Evolutionary conservation across 2,888 invertebrate species (phyloP), one percentile per base, ranked within the genome.

Genomic region (Archips crataeganus): DNA sequence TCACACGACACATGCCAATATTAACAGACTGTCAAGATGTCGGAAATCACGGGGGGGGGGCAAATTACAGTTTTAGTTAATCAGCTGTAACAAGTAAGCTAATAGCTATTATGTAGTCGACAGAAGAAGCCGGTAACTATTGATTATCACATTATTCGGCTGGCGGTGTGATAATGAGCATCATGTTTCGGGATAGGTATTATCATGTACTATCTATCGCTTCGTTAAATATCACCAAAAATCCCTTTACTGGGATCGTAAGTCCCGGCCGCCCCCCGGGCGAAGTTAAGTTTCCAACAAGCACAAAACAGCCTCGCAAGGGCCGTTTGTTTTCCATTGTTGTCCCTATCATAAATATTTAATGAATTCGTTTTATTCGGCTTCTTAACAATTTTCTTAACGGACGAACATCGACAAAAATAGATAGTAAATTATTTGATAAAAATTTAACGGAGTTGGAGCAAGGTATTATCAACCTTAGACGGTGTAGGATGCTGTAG

Each of bases 261-360:
- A 82, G 82, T 84, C 82, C 78, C 77, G 79, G 73, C 71, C 77
- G 79, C 79, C 85, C 81, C 82, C 64, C 75, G 82, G 85, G 83
- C 76, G 65, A 80, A 81, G 79, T 81, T 79, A 82, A 84, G 81
- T 84, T 83, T 80, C 81, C 81, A 82, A 80, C 79, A 77, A 78
- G 79, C 79, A 81, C 82, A 79, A 79, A 80, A 79, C 83, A 81
- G 79, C 75, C 77, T 79, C 78, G 70, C 76, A 79, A 78, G 75
- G 75, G 77, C 77, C 78, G 80, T 78, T 82, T 81, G 79, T 79
- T 81, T 79, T 78, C 79, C 79, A 81, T 81, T 83, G 82, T 81
- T 79, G 77, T 79, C 78, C 75, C 75, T 76, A 76, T 81, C 80
- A 79, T 82, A 80, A 81, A 83, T 82, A 80, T 81, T 80, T 78